These are phyloP conservation scores for Eristalis arbustorum DNA, from an alignment of 2,888 invertebrate species.

Conservation along the genomic window DNA sequence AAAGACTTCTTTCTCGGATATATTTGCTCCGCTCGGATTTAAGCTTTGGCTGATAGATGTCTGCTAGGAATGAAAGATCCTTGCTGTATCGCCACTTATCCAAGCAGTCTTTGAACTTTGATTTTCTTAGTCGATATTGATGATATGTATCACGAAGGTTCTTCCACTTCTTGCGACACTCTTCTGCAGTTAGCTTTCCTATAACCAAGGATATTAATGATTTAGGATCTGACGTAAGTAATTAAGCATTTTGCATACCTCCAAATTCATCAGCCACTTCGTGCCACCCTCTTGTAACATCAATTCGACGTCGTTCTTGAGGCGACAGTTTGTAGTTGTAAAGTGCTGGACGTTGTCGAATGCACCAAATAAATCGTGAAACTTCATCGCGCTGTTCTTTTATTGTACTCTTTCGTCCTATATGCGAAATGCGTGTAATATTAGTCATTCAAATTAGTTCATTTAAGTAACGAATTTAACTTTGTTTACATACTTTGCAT, in stretches of 20 bases:
- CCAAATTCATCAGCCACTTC: constrained; percentile 76
- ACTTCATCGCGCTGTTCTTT: constrained; percentile 29
- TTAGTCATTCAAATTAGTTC: not conserved
- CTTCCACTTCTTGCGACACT: constrained; percentile 78
- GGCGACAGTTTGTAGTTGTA: constrained; percentile 78
- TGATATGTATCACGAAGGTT: constrained; percentile 78
- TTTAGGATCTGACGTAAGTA: not conserved
- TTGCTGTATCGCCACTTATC: constrained; percentile 78
- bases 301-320: constrained; percentile 76
- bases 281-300: constrained; percentile 77
- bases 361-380: constrained; percentile 60
- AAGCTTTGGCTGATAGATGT: constrained; percentile 77
- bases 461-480: constrained; percentile 13
- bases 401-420: constrained; percentile 11
- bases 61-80: constrained; percentile 76
- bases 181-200: constrained; percentile 76
- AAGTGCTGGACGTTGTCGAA: constrained; percentile 77
- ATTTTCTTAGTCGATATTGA: constrained; percentile 70
- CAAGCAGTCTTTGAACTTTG: constrained; percentile 40
- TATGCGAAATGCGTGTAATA: not conserved
- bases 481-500: constrained; percentile 36
- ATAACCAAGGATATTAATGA: not conserved
- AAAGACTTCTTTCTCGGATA: not conserved
- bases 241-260: constrained; percentile 74
- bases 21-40: constrained; percentile 75